Evolutionary conservation across 2,113 vertebrate species (phyloP).

Genomic region (Istiophorus platypterus): DNA sequence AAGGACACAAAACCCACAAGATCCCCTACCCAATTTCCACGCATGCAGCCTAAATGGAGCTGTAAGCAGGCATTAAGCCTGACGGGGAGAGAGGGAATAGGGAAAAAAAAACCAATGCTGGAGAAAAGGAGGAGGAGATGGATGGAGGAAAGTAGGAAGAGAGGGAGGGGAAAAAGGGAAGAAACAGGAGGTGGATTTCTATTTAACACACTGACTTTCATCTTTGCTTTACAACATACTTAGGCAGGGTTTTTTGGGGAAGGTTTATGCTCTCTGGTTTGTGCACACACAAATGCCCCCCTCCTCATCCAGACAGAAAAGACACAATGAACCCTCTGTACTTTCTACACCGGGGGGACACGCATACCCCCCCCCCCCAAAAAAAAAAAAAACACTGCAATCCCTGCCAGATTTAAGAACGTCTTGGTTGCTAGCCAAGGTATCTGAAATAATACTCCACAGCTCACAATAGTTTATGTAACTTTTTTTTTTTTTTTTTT

Average conservation of each 20-base stretch:
- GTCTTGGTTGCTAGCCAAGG: slow-evolving; percentile 70
- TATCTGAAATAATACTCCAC: slow-evolving; percentile 77
- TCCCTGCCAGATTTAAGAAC: slow-evolving; percentile 70
- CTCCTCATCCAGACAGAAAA: slow-evolving; percentile 61
- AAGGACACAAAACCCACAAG: slow-evolving; percentile 83
- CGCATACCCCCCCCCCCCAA: too few species aligned
- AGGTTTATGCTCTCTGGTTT: slow-evolving; percentile 51
- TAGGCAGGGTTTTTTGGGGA: slow-evolving; percentile 53
- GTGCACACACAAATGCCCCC: slow-evolving; percentile 51
- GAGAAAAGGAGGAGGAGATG: slow-evolving; percentile 65
- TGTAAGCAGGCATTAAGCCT: slow-evolving; percentile 81
- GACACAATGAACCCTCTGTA: slow-evolving; percentile 78
- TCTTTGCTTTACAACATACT: slow-evolving; percentile 76
- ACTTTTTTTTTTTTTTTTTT: slow-evolving; percentile 49
- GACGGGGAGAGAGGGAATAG: slow-evolving; percentile 69
- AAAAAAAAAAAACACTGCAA: slow-evolving; percentile 47
- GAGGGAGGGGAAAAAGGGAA: slow-evolving; percentile 47
- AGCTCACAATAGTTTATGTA: slow-evolving; percentile 70
- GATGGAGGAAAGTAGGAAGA: slow-evolving; percentile 54
- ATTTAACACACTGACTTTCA: slow-evolving; percentile 76
- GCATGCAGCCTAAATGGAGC: slow-evolving; percentile 82
- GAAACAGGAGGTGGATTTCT: slow-evolving; percentile 71
- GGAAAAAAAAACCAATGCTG: slow-evolving; percentile 59
- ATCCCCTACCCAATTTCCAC: slow-evolving; percentile 82
- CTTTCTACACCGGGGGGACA: slow-evolving; percentile 65